Base-by-base conservation (phyloP, 1,140 invertebrate genomes). In the Argopecten irradians region DNA sequence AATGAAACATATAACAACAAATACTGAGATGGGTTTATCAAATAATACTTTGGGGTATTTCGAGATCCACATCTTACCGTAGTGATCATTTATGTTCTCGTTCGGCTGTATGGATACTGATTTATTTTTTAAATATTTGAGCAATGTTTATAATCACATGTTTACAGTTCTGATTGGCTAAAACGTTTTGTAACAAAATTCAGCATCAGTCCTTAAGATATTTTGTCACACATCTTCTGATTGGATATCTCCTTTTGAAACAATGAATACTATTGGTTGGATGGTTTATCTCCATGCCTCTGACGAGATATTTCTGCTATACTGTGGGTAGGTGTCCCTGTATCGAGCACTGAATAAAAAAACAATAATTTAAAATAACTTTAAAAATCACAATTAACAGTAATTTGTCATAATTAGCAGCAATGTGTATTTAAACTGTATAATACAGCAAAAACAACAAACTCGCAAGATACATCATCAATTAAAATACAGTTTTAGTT, bases 321-420 rank as follows among this genome's bases (percentile, higher is more conserved):
- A 94, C 86, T 94, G 94, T 14, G 94, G 94, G 85, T 94, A 93
- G 11, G 92, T 93, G 83, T 94, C 94, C 34, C 94, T 88, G 90
- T 94, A 94, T 71, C 94, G 89, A 19, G 92, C 94, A 91, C 94
- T 95, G 91, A 43, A 90, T 34, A 84, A 86, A 88, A 33, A 71
- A 46, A 39, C 22, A 41, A n/a, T 11, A 32, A 35, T 43, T 83
- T 19, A 84, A 32, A 5, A 84, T 32, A 33, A 84, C 35, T 5
- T n/a, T 28, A 82, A 28, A 19, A 39, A 39, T 39, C 36, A 13
- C 13, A 39, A 39, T 55, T 14, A 55, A 55, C 14, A 14, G 14
- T n/a, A n/a, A n/a, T n/a, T 34, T 34, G 36, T 14, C 33, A 39
- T 34, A 16, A 13, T 85, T 85, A 16, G 14, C 41, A 0, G 41